Evolutionary conservation across 2,888 invertebrate genomes (phyloP).

Genomic region (Polydesmus complanatus): DNA sequence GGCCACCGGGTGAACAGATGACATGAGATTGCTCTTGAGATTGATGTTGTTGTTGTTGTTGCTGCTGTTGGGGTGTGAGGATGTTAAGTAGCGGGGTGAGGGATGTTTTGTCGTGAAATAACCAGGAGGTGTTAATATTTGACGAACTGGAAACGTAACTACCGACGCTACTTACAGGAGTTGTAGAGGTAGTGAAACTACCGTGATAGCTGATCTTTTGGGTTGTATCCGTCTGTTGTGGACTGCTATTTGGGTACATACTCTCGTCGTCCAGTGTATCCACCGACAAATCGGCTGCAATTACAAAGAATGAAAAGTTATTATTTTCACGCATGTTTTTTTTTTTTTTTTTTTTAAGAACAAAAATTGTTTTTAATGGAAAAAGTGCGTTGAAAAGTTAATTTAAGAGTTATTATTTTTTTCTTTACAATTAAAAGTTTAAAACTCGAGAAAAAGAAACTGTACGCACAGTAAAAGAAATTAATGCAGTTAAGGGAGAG

Average conservation of each 20-base stretch:
- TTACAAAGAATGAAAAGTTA: not conserved
- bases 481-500: too few species aligned
- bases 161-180: not conserved
- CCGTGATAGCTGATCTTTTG: slow-evolving; percentile 44
- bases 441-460: too few species aligned
- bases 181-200: slow-evolving; percentile 52
- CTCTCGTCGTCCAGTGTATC: slow-evolving; percentile 16
- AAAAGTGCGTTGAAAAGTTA: too few species aligned
- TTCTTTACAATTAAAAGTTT: too few species aligned
- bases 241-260: slow-evolving; percentile 19
- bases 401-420: too few species aligned
- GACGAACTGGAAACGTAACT: not conserved
- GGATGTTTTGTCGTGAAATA: slow-evolving; percentile 15
- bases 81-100: slow-evolving; percentile 16
- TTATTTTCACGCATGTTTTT: too few species aligned
- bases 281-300: slow-evolving; percentile 19
- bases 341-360: too few species aligned
- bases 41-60: slow-evolving; percentile 37
- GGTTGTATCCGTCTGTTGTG: slow-evolving; percentile 26
- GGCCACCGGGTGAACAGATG: not conserved
- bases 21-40: slow-evolving; percentile 35
- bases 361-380: too few species aligned
- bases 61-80: slow-evolving; percentile 10
- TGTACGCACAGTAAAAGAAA: too few species aligned
- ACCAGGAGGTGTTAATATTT: slow-evolving; percentile 10